Evolutionary conservation across 2,113 vertebrate species (phyloP), one percentile per base, ranked within the genome.

Genomic region (Siphamia tubifer): DNA sequence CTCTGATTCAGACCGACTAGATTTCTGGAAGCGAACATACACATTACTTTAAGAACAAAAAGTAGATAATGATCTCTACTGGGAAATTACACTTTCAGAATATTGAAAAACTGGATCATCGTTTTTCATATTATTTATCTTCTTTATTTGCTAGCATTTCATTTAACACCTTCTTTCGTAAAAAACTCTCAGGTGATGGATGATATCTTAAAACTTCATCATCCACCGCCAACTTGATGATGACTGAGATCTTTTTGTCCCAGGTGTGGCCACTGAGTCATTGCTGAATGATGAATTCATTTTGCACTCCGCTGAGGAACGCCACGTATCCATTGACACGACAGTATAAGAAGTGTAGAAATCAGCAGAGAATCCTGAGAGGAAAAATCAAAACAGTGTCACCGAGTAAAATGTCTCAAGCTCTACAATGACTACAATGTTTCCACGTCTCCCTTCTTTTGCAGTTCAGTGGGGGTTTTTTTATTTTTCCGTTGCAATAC

Each of bases 241-340:
- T 73, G 53, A 68, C 47, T 53, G 60, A 68, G 47, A 62, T 55
- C 0, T 2, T 58, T 68, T 43, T 34, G 39, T 70, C 16, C 32
- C 64, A 17, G 31, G 58, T 54, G 67, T 44, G 36, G 36, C 48
- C 27, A 45, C 47, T 39, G 49, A 69, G 31, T 80, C 68, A 49
- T 83, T 42, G 23, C 42, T 28, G 54, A 32, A 64, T 78, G 73
- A 80, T 56, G 53, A 70, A 82, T 82, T 40, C 34, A 25, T 38
- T 24, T 35, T 24, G 44, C 13, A 42, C 42, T 34, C 13, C 69
- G 58, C 52, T 17, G 27, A n/a, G 43, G 43, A 54, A 68, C 6
- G 58, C 2, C 43, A 20, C n/a, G 63, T 42, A 30, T 42, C 19
- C 54, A 57, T 56, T 19, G 56, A 17, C 39, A 9, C 40, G 56